These are phyloP conservation scores for Spea hammondii DNA, from an alignment of 2,797 vertebrate genomes.

Conservation along the genomic window DNA sequence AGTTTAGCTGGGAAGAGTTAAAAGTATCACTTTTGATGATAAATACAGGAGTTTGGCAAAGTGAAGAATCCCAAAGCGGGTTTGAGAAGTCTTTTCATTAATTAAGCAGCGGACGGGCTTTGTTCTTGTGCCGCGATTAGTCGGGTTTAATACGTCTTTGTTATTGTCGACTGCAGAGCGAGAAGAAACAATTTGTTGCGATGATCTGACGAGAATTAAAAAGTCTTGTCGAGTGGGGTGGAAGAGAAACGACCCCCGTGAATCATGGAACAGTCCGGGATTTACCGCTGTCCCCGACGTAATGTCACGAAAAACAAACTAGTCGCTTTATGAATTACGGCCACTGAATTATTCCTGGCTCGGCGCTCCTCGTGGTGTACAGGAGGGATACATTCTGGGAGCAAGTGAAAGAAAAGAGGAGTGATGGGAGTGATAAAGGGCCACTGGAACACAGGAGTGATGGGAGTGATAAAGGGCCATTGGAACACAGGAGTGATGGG, in stretches of 20 bases:
- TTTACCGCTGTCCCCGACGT: conserved; percentile 54
- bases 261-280: conserved; percentile 35
- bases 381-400: conserved; percentile 54
- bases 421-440: background rate
- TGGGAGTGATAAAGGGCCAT: too few species aligned
- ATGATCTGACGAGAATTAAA: conserved; percentile 50
- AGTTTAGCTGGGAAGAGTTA: background rate
- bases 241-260: conserved; percentile 33
- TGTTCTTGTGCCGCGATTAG: conserved; percentile 13
- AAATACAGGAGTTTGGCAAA: background rate
- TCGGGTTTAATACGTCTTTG: conserved; percentile 14
- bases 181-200: conserved; percentile 47
- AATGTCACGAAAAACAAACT: conserved; percentile 53
- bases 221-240: conserved; percentile 37
- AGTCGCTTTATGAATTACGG: conserved; percentile 61
- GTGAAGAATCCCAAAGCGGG: background rate
- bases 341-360: conserved; percentile 55
- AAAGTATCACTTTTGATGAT: background rate
- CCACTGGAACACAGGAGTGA: too few species aligned
- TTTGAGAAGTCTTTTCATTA: conserved; percentile 34
- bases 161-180: conserved; percentile 31
- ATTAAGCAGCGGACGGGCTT: conserved; percentile 33
- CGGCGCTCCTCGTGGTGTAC: conserved; percentile 58
- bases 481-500: too few species aligned
- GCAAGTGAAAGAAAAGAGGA: conserved; percentile 53